Base-by-base conservation (phyloP, 2,797 vertebrate species). In the Platalea minor region DNA sequence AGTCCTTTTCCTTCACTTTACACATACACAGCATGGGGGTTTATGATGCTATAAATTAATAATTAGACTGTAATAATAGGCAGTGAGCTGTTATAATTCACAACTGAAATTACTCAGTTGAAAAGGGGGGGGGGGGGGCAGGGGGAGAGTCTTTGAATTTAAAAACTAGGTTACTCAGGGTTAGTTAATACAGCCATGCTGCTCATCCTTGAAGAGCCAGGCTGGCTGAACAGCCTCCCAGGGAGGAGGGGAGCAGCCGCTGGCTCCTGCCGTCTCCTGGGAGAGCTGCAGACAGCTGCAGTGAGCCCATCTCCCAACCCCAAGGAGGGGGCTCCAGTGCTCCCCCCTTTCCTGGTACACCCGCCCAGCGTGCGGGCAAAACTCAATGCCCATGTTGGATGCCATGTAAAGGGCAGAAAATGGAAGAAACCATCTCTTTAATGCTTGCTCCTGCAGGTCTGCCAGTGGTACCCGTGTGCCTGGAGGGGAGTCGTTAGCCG, bases 401-500 rank as follows among this genome's bases (percentile, higher is more conserved):
- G 17, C n/a, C 17, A 2, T 0, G 13, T 7, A 8, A 4, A 24
- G 50, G 53, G 14, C 4, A 24, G 51, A 59, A 57, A 31, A 3
- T 2, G 11, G 48, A 28, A 53, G 39, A 17, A 63, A 6, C 0
- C 60, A 25, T 24, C 41, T 37, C 37, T 11, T 54, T 3, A 9
- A 5, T 0, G 13, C 31, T 17, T 11, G 21, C 7, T 54, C 21
- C 35, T 28, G 35, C 45, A 35, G 76, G 20, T 18, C 25, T 59
- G 46, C 43, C 64, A 21, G 39, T 0, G 1, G 29, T 2, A 5
- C 5, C 61, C 3, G 2, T 2, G 28, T 14, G 73, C 48, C 46
- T 6, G 41, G 3, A 7, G 6, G 17, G 12, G 37, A 16, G 5
- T 1, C 0, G 4, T 2, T 26, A 6, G 50, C 54, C 7, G 19